phyloP scores from a whole-genome alignment of 2,113 vertebrate species.

The Donacobius atricapilla region DNA sequence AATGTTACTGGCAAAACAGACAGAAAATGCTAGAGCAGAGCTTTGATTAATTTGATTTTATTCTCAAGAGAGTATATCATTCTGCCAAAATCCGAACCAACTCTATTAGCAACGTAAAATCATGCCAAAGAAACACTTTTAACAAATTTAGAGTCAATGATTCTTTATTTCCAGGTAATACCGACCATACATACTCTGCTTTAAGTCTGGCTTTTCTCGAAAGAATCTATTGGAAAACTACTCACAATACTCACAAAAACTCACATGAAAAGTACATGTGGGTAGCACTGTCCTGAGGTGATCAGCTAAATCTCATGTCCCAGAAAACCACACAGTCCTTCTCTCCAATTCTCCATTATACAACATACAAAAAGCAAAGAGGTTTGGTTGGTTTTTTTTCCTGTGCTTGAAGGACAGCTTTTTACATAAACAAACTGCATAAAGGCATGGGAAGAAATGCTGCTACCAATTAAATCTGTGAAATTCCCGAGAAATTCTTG shows the following conservation, averaged over 20 bases:
- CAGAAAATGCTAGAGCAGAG: background rate
- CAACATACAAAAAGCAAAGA: background rate
- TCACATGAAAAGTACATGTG: background rate
- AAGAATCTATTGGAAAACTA: background rate
- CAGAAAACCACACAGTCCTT: background rate
- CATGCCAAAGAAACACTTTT: background rate
- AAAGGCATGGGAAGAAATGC: background rate
- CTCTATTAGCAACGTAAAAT: background rate
- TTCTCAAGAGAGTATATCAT: background rate
- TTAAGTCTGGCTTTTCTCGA: background rate
- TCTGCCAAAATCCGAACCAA: background rate
- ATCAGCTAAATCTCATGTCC: constrained; percentile 7
- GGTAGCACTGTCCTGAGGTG: background rate
- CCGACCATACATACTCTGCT: background rate
- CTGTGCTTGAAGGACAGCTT: background rate
- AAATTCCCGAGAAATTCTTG: background rate
- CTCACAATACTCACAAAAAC: background rate
- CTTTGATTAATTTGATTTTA: background rate
- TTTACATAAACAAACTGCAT: constrained; percentile 33
- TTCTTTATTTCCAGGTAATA: background rate
- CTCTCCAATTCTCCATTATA: background rate
- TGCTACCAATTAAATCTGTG: constrained; percentile 1
- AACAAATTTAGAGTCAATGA: background rate
- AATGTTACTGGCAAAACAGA: background rate
- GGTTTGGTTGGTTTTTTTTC: background rate